Evolutionary conservation across 2,797 vertebrate species (phyloP), one percentile per base, ranked within the genome.

Genomic region (Capromys pilorides): DNA sequence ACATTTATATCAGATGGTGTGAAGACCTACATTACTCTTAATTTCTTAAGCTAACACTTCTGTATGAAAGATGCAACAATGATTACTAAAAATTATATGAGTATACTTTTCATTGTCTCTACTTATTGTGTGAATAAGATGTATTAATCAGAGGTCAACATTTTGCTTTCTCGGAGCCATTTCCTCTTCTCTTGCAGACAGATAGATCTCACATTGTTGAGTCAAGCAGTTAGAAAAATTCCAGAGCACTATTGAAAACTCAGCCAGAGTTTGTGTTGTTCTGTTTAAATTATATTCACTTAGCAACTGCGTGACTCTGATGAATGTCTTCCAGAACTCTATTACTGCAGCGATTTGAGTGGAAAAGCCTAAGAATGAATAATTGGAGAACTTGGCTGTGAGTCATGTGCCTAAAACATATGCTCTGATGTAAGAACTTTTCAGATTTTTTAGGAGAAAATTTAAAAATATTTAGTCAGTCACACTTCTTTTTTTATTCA

Each of bases 211-310:
- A 59, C 62, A 26, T 66, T 64, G 9, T 39, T 88, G 81, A 24
- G 57, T 36, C n/a, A 45, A 19, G 75, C 39, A 66, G 9, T 69
- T 88, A 24, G 31, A 28, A 33, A 67, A 61, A 61, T 41, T 73
- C 86, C 45, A 73, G 79, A 66, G 59, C 18, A n/a, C 39, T 36
- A 51, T 79, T 67, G 79, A 78, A 91, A 91, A 90, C 39, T 81
- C n/a, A 95, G 73, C 6, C 39, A 62, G 2, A 39, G 14, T 54
- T 89, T 90, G 71, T 95, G 31, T 41, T 84, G 67, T 85, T 59
- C 82, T 93, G 88, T 80, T 91, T 92, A 83, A 85, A 86, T 95
- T 71, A 71, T 66, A n/a, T 71, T 96, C 81, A 66, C 77, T 96
- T 93, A 95, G 93, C 93, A 93, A 91, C 81, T 45, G 11, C 28